phyloP scores from a whole-genome alignment of 2,113 vertebrate species.

The Pachypanchax playfairii region DNA sequence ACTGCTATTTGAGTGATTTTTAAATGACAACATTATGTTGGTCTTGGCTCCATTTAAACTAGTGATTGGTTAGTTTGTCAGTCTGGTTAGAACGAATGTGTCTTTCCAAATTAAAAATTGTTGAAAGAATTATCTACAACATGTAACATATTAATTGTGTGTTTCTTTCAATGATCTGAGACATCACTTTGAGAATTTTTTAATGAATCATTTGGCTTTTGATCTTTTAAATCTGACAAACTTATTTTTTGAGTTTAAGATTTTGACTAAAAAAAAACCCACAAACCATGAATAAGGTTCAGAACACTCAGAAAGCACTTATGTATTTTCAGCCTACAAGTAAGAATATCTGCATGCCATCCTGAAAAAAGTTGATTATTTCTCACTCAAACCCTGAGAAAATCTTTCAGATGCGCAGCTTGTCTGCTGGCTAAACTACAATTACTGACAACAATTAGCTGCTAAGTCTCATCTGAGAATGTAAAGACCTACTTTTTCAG shows the following conservation, averaged over 20 bases:
- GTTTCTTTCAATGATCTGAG: not conserved
- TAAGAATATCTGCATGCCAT: not conserved
- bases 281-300: constrained; percentile 2
- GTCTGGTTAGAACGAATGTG: not conserved
- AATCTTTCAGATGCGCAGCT: constrained; percentile 11
- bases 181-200: too few species aligned
- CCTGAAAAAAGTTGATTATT: constrained; percentile 8
- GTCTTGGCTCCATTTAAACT: too few species aligned
- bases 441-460: constrained; percentile 31
- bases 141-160: not conserved
- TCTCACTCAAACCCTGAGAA: constrained; percentile 31
- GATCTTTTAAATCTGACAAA: too few species aligned
- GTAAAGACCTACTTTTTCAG: not conserved
- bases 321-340: too few species aligned
- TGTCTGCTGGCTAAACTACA: not conserved
- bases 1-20: not conserved
- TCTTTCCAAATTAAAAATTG: not conserved
- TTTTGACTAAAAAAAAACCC: constrained; percentile 8
- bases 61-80: too few species aligned
- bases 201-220: too few species aligned
- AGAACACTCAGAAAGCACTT: not conserved
- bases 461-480: constrained; percentile 15
- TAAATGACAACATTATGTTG: too few species aligned
- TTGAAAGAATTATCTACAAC: not conserved
- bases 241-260: constrained; percentile 2